phyloP scores from a whole-genome alignment of 2,113 vertebrate genomes.

The crab-eating macaque (Macaca fascicularis) region DNA sequence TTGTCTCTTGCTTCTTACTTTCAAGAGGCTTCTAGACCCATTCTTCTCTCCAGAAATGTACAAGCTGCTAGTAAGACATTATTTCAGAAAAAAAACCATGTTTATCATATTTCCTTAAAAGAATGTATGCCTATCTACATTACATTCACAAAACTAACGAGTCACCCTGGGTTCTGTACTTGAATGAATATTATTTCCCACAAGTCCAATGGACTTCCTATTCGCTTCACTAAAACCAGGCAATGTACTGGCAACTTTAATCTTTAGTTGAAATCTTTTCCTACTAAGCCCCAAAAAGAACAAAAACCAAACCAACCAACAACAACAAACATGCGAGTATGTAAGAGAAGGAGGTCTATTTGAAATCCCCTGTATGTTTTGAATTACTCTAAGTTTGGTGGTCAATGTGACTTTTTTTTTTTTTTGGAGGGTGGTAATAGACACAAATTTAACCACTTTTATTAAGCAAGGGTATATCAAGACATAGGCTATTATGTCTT shows the following conservation, averaged over 20 bases:
- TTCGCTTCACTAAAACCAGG: background rate
- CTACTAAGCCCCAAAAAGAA: background rate
- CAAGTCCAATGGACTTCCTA: background rate
- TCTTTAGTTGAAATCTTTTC: background rate
- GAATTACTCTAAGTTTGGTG: background rate
- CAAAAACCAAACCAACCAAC: background rate
- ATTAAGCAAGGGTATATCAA: background rate
- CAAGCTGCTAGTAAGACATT: background rate
- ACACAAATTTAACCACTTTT: background rate
- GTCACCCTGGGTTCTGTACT: too few relatives aligned
- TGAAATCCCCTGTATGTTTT: background rate
- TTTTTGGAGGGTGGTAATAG: background rate
- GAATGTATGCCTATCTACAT: background rate
- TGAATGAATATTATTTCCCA: background rate
- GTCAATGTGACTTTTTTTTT: background rate
- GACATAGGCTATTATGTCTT: background rate
- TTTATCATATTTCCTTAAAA: background rate
- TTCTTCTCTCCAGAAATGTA: background rate
- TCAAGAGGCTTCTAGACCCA: background rate
- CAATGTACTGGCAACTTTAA: background rate
- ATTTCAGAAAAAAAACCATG: background rate
- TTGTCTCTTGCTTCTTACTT: background rate
- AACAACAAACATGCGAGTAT: background rate
- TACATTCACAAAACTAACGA: background rate
- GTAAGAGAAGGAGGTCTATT: background rate